Evolutionary conservation across 2,113 vertebrate genomes (phyloP), one percentile per base, ranked within the genome.

Genomic region (Chloebia gouldiae): DNA sequence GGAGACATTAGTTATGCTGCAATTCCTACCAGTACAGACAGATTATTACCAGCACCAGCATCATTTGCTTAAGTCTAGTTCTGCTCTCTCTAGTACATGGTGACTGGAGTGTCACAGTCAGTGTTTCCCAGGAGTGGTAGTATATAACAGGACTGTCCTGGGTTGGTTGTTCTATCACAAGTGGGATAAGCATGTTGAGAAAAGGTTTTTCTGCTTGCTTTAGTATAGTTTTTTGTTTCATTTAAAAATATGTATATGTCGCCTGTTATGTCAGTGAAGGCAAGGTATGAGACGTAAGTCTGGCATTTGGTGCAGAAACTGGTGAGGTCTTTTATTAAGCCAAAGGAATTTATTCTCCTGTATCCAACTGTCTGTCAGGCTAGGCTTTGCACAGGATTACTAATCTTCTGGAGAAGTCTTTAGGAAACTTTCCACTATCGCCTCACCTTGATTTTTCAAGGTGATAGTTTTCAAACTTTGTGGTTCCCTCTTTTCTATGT

Each of bases 101-200:
- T 73, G 72, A 71, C 30, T 59, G 65, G 20, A 54, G 35, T 0
- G 0, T 35, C 47, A 47, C 44, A 2, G 6, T 54, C 21, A 42
- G 30, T 13, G 9, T 35, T 84, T 88, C 64, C 33, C 27, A 64
- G n/a, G 70, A 85, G 57, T 33, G 24, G 15, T 51, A 27, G 24
- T 57, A 16, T 0, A 7, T 56, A 86, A 87, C 7, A 3, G n/a
- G 39, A 53, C 11, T 33, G 51, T 44, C 30, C 14, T 13, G 15
- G 31, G 7, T 16, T 59, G 28, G 10, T 76, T 68, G 21, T 60
- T 79, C 68, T 65, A 49, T 87, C 20, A 53, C 24, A 60, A 31
- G 20, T 60, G 14, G 24, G 20, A 53, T 56, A 75, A 53, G 57
- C 13, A 3, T 51, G 35, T 63, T 89, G 39, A 64, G 33, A 35